Conservation (phyloP, 2,888 invertebrate species). For the Mactromeris polynyma region DNA sequence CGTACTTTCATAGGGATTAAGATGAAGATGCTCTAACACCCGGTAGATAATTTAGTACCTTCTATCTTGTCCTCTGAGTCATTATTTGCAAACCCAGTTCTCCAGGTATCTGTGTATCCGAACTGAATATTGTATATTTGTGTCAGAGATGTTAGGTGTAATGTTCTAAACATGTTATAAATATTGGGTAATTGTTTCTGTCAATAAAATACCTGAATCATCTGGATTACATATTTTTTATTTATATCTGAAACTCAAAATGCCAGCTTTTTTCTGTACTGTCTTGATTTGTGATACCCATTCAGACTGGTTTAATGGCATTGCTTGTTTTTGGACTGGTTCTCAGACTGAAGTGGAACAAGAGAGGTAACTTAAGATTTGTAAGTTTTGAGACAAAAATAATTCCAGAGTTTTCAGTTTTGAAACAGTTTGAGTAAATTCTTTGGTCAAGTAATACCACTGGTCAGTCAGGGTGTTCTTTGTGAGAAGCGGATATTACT, state of each 20-base stretch:
- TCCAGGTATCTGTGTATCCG: background rate
- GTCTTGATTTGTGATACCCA: background rate
- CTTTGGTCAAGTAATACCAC: too few species aligned
- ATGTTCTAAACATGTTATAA: background rate
- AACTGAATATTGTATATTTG: background rate
- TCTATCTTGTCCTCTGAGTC: conserved; percentile 8
- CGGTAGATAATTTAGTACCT: background rate
- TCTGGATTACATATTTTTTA: background rate
- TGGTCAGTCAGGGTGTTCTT: too few species aligned
- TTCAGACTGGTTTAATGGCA: background rate
- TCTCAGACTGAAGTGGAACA: background rate
- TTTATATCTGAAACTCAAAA: background rate
- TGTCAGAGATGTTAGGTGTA: background rate
- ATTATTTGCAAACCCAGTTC: background rate
- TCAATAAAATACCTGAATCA: conserved; percentile 1
- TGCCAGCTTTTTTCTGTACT: background rate
- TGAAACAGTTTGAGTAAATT: too few species aligned
- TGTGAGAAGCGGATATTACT: too few species aligned
- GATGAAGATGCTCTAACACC: too few species aligned
- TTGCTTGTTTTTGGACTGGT: background rate
- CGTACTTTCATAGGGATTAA: too few species aligned
- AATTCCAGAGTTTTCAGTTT: too few species aligned
- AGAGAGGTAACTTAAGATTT: background rate
- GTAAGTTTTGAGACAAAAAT: too few species aligned
- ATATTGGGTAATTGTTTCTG: background rate